phyloP scores from a whole-genome alignment of 2,888 invertebrate species.

The Biston betularia region DNA sequence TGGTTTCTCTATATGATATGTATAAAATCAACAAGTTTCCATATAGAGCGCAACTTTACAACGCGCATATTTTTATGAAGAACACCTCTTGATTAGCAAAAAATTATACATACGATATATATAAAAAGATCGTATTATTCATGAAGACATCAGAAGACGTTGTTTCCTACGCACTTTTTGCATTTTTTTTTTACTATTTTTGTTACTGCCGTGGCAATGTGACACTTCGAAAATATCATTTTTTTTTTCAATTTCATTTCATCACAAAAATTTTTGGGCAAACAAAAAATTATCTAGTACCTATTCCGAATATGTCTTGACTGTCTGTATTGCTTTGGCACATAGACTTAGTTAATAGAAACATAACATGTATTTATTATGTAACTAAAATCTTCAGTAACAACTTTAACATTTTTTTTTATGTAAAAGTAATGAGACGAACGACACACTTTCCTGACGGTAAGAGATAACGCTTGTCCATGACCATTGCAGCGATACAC shows the following conservation, averaged over 20 bases:
- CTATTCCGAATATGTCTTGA: background rate
- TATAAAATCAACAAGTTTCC: slow-evolving; percentile 17
- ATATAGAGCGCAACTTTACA: slow-evolving; percentile 11
- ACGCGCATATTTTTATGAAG: slow-evolving; percentile 14
- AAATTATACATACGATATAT: slow-evolving; percentile 4
- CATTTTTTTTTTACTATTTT: background rate
- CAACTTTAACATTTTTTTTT: too few relatives aligned
- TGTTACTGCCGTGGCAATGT: background rate
- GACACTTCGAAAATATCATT: background rate
- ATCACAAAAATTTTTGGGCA: background rate
- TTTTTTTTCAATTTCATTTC: too few relatives aligned
- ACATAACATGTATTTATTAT: too few relatives aligned
- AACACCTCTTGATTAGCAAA: slow-evolving; percentile 34
- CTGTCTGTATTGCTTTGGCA: too few relatives aligned
- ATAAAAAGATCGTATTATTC: slow-evolving; percentile 12
- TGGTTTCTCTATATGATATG: background rate
- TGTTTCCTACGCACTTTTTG: background rate
- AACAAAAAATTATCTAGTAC: background rate
- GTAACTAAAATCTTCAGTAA: too few relatives aligned
- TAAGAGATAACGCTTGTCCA: too few relatives aligned
- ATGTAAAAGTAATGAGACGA: too few relatives aligned
- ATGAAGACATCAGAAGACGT: slow-evolving; percentile 1
- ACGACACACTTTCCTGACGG: too few relatives aligned
- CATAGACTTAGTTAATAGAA: too few relatives aligned
- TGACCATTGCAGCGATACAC: too few relatives aligned